These are phyloP conservation scores for Pelobates cultripes DNA, from an alignment of 2,797 vertebrate species.

Conservation along the genomic window DNA sequence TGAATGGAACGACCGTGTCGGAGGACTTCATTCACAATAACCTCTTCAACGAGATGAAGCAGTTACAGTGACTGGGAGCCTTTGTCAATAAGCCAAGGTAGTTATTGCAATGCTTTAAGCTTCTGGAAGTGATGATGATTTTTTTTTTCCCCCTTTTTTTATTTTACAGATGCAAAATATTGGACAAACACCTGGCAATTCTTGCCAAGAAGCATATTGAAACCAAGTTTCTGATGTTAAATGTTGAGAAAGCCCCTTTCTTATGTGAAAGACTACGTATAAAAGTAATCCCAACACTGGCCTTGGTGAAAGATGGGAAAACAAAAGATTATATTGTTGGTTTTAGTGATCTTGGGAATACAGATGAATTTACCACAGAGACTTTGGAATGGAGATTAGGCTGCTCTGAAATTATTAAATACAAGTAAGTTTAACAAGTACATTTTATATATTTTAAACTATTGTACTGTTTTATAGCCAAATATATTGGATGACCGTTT, in stretches of 20 bases:
- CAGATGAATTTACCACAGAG: slow-evolving; percentile 94
- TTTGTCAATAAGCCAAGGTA: too few species aligned
- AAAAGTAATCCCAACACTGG: slow-evolving; percentile 92
- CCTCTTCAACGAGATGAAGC: too few species aligned
- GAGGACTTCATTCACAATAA: too few species aligned
- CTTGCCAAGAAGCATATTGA: slow-evolving; percentile 95
- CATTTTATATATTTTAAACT: slow-evolving; percentile 11
- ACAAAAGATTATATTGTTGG: slow-evolving; percentile 93
- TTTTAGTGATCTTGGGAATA: slow-evolving; percentile 92
- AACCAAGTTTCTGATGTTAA: slow-evolving; percentile 96
- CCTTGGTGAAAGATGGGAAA: slow-evolving; percentile 91
- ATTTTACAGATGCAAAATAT: slow-evolving; percentile 85
- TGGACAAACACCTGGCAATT: slow-evolving; percentile 89
- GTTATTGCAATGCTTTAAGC: too few species aligned
- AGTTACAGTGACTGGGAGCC: too few species aligned
- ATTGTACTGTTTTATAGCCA: too few species aligned
- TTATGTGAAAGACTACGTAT: slow-evolving; percentile 90
- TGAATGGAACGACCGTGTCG: too few species aligned
- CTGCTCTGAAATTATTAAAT: slow-evolving; percentile 87
- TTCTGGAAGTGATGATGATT: too few species aligned
- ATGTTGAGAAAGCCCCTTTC: slow-evolving; percentile 95
- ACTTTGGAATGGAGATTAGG: slow-evolving; percentile 95
- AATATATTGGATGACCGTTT: too few species aligned
- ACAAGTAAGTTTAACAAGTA: slow-evolving; percentile 79
- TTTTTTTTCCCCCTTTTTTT: slow-evolving; percentile 22